These are phyloP conservation scores for Syngnathus typhle DNA, from an alignment of 2,113 vertebrate species.

Conservation along the genomic window DNA sequence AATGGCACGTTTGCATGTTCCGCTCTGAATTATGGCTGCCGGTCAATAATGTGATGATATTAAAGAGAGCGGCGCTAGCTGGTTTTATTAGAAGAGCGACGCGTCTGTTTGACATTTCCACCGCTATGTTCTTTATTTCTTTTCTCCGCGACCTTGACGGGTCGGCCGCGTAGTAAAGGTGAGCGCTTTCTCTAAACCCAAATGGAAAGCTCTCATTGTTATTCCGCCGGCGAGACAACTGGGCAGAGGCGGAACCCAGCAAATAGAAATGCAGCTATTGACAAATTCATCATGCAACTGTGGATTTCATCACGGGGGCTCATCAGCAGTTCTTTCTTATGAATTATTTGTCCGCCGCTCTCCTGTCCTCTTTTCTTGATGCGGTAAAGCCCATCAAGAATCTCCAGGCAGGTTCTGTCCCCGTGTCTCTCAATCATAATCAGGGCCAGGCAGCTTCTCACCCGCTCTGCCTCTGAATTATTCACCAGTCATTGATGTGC, in stretches of 20 bases:
- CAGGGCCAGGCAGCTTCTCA: slow-evolving; percentile 57
- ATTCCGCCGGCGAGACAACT: slow-evolving; percentile 23
- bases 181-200: slow-evolving; percentile 18
- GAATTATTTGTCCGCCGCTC: slow-evolving; percentile 64
- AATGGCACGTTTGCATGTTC: slow-evolving; percentile 1
- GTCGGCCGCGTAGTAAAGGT: slow-evolving; percentile 13
- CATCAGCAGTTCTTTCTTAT: slow-evolving; percentile 62
- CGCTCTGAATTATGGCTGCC: slow-evolving; percentile 12
- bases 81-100: slow-evolving; percentile 27
- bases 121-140: slow-evolving; percentile 20
- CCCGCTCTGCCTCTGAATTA: slow-evolving; percentile 64
- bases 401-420: slow-evolving; percentile 62
- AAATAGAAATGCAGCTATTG: slow-evolving; percentile 52
- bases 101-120: neutral
- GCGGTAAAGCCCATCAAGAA: slow-evolving; percentile 67
- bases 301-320: slow-evolving; percentile 65
- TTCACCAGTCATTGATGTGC: slow-evolving; percentile 69
- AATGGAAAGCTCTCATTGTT: slow-evolving; percentile 53
- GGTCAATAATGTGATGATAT: slow-evolving; percentile 20
- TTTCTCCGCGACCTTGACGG: slow-evolving; percentile 50
- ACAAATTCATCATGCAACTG: slow-evolving; percentile 59
- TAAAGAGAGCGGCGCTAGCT: neutral
- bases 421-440: slow-evolving; percentile 68
- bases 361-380: slow-evolving; percentile 60
- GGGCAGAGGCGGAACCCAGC: slow-evolving; percentile 27